Base-by-base conservation (phyloP, 2,888 invertebrate species). In the Tuberolachnus salignus region DNA sequence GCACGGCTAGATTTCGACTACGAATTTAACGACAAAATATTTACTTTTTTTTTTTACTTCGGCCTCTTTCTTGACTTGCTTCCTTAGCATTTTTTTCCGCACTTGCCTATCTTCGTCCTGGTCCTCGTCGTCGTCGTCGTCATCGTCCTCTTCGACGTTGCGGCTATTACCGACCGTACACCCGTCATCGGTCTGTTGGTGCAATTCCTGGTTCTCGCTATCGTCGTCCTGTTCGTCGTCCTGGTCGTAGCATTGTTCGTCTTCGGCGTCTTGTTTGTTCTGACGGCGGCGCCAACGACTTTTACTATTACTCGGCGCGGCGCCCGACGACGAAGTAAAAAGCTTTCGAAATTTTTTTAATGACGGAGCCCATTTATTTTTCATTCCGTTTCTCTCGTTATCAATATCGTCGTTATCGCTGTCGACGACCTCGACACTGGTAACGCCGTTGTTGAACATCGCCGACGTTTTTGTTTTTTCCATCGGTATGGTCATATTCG, bases 21-120 rank as follows among this genome's bases (percentile, higher is more conserved):
- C n/a, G n/a, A n/a, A n/a, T n/a, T n/a, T n/a, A n/a, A n/a, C n/a
- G n/a, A n/a, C n/a, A n/a, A 23, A 49, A 14, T 3, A 74, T 63
- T 74, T 23, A 74, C 73, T 74, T 51, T 64, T 64, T 57, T 75
- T 75, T 57, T 66, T 75, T n/a, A 67, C 55, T 55, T 74, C 74
- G 13, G 42, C 14, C 3, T 75, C 75, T 57, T 46, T 67, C 19
- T 49, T 57, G 21, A 51, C 69, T n/a, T 46, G 66, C 46, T 69
- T 78, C n/a, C 21, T 49, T 9, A 78, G 42, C 78, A 78, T 78
- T 67, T 57, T 67, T n/a, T 51, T 78, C 61, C 78, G 49, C 23
- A 69, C 59, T 61, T 78, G 69, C 14, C 53, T 59, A 1, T 78
- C 78, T 61, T 78, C 78, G n/a, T 78, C 66, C 21, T 57, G 64